Base-by-base conservation (phyloP, 1,140 invertebrate genomes). In the Philopotamus ludificatus region DNA sequence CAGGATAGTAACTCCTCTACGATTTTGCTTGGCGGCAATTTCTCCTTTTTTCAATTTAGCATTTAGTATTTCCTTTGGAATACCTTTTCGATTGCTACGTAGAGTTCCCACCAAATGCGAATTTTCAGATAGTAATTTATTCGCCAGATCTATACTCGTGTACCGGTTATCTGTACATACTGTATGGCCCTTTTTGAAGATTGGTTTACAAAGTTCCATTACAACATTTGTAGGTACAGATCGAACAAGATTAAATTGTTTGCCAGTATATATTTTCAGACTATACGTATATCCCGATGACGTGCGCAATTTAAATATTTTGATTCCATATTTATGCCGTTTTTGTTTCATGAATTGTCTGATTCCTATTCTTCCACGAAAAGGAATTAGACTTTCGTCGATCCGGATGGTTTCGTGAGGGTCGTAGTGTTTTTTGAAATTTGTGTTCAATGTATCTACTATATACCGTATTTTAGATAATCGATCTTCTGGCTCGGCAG, bases 81-180 rank as follows among this genome's bases (percentile, higher is more conserved):
- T 70, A 53, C 70, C 68, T 70, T 74, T 76, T 53, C 74, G 65
- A 65, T 77, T 77, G 61, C 69, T 68, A 50, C 74, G 65, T 55
- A 82, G 47, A 64, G 77, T 83, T 57, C 80, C 77, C 65, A 77
- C 68, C n/a, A 77, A 71, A 75, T 82, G 75, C 1, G 76, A 83
- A 67, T 81, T 71, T 55, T 72, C 74, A 28, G 72, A 58, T 60
- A 80, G 62, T 68, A 80, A 68, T 70, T 71, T 68, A 55, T 77
- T 60, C 54, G 77, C 75, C 57, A 81, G 70, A 50, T 72, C 25
- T 58, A 80, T 68, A 70, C 77, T 79, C 21, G 73, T 76, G 65
- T 78, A 81, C 71, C 71, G 79, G 62, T 71, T 75, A 59, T 70
- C 69, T 7, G 71, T 72, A 71, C 61, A 72, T 10, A 69, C 28